Evolutionary conservation across 2,113 vertebrate genomes (phyloP).

Genomic region (Tonatia bakeri): DNA sequence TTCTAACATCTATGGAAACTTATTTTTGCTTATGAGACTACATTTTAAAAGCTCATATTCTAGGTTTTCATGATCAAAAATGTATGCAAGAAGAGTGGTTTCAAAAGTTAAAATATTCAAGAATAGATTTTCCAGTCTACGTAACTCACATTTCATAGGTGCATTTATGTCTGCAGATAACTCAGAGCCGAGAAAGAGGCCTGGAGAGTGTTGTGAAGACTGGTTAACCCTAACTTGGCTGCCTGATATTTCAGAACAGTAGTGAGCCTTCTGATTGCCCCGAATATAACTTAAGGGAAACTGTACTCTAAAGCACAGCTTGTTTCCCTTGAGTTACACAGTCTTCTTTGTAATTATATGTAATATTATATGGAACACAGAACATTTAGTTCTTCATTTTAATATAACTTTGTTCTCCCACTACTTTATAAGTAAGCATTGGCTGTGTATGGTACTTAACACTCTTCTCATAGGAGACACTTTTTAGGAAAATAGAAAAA

Average conservation of each 20-base stretch:
- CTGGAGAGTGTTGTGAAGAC: fast-evolving
- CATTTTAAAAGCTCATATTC: neutral
- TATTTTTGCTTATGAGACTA: neutral
- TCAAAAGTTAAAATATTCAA: neutral
- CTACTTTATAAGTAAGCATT: neutral
- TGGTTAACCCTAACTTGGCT: neutral
- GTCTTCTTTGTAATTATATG: neutral
- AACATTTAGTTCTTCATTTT: neutral
- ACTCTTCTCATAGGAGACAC: neutral
- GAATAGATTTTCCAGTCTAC: neutral
- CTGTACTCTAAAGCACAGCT: neutral
- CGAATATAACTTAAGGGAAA: neutral
- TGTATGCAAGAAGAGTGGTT: neutral
- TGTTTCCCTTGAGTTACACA: neutral
- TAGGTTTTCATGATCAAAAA: neutral
- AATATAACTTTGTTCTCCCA: neutral
- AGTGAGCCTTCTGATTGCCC: neutral
- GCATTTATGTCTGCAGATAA: neutral
- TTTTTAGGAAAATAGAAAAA: slow-evolving; percentile 63
- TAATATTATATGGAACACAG: neutral
- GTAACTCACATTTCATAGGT: neutral
- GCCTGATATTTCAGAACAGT: neutral
- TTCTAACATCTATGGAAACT: neutral
- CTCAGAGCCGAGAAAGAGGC: neutral
- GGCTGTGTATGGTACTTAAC: slow-evolving; percentile 39